phyloP scores from a whole-genome alignment of 2,113 vertebrate genomes.

The Phalacrocorax pelagicus region DNA sequence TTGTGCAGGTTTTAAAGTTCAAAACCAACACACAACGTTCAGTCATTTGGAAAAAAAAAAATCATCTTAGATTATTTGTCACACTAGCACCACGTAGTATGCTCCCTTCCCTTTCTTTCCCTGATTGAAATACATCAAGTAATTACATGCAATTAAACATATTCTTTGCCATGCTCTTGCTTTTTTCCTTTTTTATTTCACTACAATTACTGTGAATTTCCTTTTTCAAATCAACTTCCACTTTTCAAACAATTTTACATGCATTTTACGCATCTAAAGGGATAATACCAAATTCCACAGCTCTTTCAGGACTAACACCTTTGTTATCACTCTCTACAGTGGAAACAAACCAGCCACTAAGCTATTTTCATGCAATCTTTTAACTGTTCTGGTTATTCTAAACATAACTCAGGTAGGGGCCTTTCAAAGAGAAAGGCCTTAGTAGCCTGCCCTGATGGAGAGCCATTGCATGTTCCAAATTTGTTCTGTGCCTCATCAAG shows the following conservation, averaged over 20 bases:
- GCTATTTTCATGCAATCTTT: background rate
- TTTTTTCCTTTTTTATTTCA: background rate
- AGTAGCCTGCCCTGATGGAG: background rate
- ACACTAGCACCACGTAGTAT: background rate
- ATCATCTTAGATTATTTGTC: background rate
- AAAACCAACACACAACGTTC: background rate
- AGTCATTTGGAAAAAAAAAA: background rate
- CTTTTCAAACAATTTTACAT: background rate
- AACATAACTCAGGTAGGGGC: background rate
- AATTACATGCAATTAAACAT: conserved; percentile 9
- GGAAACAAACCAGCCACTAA: background rate
- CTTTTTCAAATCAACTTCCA: background rate
- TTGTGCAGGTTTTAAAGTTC: background rate
- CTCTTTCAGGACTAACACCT: background rate
- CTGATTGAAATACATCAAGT: background rate
- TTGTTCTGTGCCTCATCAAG: background rate
- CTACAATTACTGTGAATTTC: background rate
- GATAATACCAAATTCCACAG: background rate
- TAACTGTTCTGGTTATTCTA: background rate
- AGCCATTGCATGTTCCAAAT: background rate
- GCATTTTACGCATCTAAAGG: background rate
- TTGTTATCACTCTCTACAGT: background rate
- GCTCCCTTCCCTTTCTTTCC: background rate
- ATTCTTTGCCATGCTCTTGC: background rate
- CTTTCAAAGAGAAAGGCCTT: background rate